Percentiles rank a stretch among this genome's conserved stretches.
Evolutionary conservation across 2,797 vertebrate species (phyloP).

Genomic region (Anomalospiza imberbis): DNA sequence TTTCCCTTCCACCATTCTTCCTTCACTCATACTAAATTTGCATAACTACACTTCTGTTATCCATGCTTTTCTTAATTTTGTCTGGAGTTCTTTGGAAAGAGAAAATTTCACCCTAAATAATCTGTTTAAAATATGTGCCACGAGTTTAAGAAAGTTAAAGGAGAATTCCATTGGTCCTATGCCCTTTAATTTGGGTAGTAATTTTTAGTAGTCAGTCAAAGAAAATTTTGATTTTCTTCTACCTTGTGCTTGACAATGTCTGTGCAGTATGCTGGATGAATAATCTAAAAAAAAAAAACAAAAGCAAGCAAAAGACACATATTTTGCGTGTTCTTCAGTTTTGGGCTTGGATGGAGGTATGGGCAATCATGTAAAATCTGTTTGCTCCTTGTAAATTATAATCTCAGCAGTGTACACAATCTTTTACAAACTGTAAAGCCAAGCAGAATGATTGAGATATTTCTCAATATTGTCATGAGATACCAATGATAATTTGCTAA

Average conservation of each 20-base stretch:
- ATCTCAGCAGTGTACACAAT: not conserved
- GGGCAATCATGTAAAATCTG: not conserved
- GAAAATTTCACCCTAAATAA: not conserved
- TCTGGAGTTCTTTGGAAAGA: not conserved
- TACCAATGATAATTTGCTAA: not conserved
- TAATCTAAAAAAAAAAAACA: not conserved
- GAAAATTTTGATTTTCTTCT: not conserved
- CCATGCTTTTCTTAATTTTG: not conserved
- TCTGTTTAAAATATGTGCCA: rapidly evolving
- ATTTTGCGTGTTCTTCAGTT: not conserved
- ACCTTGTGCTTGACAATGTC: not conserved
- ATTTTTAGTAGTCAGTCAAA: not conserved
- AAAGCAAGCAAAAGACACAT: not conserved
- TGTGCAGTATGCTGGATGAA: not conserved
- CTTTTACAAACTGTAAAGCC: not conserved
- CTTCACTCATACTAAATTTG: not conserved
- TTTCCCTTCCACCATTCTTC: not conserved
- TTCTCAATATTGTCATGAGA: not conserved
- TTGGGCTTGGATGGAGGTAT: not conserved
- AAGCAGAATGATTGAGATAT: not conserved
- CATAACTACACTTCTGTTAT: not conserved
- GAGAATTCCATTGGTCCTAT: not conserved
- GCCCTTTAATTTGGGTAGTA: not conserved
- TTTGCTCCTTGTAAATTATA: not conserved
- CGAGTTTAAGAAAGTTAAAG: not conserved